Percentiles rank a stretch among this genome's conserved stretches.
Evolutionary conservation across 1,140 invertebrate genomes (phyloP).

Genomic region (Eriocheir sinensis): DNA sequence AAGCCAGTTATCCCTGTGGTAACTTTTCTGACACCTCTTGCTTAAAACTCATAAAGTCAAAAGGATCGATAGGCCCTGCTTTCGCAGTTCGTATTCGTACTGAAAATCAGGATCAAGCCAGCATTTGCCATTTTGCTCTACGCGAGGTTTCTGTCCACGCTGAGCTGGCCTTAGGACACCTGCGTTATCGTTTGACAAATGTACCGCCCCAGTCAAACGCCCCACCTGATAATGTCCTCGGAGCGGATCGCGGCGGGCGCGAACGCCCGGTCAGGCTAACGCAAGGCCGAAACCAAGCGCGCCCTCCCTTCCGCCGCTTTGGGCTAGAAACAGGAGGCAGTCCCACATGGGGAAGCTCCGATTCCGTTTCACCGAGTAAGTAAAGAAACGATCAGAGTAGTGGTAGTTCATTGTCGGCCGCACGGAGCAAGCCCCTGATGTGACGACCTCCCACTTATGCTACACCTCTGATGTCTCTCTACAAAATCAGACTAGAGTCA

Average conservation of each 20-base stretch:
- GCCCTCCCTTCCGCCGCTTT: too few relatives aligned
- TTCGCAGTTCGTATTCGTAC: slow-evolving; percentile 82
- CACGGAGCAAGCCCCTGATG: too few relatives aligned
- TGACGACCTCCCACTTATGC: slow-evolving; percentile 84
- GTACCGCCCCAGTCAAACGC: slow-evolving; percentile 11
- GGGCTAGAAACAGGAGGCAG: too few relatives aligned
- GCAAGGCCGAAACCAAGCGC: too few relatives aligned
- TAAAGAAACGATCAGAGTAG: too few relatives aligned
- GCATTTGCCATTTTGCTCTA: slow-evolving; percentile 93
- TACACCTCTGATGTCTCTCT: slow-evolving; percentile 88
- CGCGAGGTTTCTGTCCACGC: slow-evolving; percentile 92
- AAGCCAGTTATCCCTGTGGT: slow-evolving; percentile 93
- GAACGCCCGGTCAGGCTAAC: slow-evolving; percentile 54
- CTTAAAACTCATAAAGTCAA: slow-evolving; percentile 85
- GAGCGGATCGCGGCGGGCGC: slow-evolving; percentile 49
- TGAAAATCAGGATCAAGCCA: slow-evolving; percentile 90
- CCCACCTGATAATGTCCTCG: slow-evolving; percentile 39
- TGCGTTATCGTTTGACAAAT: slow-evolving; percentile 60
- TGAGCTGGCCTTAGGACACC: slow-evolving; percentile 88
- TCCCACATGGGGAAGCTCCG: too few relatives aligned
- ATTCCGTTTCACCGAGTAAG: too few relatives aligned
- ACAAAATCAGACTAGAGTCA: slow-evolving; percentile 92
- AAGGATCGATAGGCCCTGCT: slow-evolving; percentile 72
- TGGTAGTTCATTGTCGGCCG: too few relatives aligned
- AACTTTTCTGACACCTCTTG: slow-evolving; percentile 92